Conservation (phyloP, 2,888 invertebrate genomes). For the Xestoiulus laeticollis region DNA sequence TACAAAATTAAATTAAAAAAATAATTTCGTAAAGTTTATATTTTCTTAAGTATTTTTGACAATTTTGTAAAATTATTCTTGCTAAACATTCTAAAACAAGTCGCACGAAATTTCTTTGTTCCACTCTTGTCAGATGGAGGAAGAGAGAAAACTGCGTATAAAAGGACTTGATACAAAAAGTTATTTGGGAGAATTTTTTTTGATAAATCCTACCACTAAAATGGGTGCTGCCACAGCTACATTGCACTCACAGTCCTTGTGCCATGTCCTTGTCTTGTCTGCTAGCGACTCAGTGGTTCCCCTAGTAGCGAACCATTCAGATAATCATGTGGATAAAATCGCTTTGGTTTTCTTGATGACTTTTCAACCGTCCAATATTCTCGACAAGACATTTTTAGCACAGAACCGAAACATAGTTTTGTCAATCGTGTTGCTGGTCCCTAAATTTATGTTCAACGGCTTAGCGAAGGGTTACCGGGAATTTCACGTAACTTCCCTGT, state of each 20-base stretch:
- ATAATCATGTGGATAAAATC: background rate
- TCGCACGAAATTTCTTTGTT: too few relatives aligned
- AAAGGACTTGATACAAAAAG: too few relatives aligned
- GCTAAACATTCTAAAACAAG: too few relatives aligned
- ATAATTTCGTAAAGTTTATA: too few relatives aligned
- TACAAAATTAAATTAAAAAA: too few relatives aligned
- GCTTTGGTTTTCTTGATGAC: background rate
- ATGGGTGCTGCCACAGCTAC: background rate
- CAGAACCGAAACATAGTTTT: background rate
- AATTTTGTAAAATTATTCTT: too few relatives aligned
- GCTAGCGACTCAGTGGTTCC: background rate
- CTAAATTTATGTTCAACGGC: background rate
- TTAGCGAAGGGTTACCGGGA: background rate
- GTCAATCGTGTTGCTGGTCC: background rate
- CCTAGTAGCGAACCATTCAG: background rate
- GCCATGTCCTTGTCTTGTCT: background rate
- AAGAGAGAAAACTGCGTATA: too few relatives aligned
- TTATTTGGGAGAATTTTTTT: too few relatives aligned
- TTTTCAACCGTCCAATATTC: background rate
- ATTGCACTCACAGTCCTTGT: background rate
- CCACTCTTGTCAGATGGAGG: too few relatives aligned
- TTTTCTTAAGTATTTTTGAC: too few relatives aligned
- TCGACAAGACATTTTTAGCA: background rate
- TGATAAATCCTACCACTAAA: too few relatives aligned
- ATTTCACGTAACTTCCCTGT: background rate